Base-by-base conservation (phyloP, 2,888 invertebrate species). In the Phaedon cochleariae region DNA sequence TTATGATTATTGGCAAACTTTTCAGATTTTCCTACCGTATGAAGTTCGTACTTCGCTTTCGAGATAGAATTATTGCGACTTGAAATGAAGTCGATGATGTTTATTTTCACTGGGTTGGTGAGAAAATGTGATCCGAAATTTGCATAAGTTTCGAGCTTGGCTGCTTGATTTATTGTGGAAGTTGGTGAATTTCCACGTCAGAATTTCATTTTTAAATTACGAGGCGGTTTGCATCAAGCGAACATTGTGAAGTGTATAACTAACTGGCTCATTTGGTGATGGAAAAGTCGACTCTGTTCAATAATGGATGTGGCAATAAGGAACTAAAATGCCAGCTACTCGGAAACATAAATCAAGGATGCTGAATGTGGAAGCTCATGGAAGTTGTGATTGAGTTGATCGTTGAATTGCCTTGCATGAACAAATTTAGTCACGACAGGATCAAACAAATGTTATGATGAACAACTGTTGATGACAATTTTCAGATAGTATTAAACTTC, bases 1-100 rank as follows among this genome's bases (percentile, higher is more conserved):
- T 72, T 70, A 72, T 69, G 72, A 72, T 70, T 72, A 72, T 70
- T 72, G 72, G 69, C 62, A 69, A 72, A 72, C 67, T 72, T 72
- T 67, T 62, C 59, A 55, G 67, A 70, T 62, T 69, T 69, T 67
- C 64, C 61, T 70, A 52, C 58, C 63, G 67, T 62, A 66, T 68
- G 69, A 71, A 68, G 69, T 71, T 70, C 71, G 53, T 59, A 54
- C 59, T 51, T 63, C 46, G 59, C 63, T 29, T 65, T 62, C 58
- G 54, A 48, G 51, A 52, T 49, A 64, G 63, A 71, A 64, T 71
- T 71, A 71, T 66, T 64, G 65, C 63, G 54, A 65, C 67, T 65
- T 64, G 68, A 68, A 70, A 68, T 67, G 68, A 64, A 69, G 63
- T 65, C 67, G 48, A 71, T 64, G 64, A 71, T 68, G 64, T 68